Percentiles rank a stretch among this genome's conserved stretches.
phyloP scores from a whole-genome alignment of 2,113 vertebrate species.

The Bubo scandiacus region DNA sequence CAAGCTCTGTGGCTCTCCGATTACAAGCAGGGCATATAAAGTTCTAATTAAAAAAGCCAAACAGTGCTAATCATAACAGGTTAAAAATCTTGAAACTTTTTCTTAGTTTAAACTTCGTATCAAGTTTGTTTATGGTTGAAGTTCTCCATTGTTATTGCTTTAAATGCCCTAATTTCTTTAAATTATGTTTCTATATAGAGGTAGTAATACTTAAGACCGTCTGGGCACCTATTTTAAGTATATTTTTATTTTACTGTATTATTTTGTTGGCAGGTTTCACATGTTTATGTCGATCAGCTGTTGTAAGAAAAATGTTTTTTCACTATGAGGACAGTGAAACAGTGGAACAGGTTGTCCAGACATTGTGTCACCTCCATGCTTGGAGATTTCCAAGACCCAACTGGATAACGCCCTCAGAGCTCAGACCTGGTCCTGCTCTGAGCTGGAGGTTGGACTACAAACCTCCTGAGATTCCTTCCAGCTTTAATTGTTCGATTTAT shows the following conservation, averaged over 20 bases:
- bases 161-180: background rate
- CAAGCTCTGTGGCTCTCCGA: constrained; percentile 31
- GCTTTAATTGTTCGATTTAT: background rate
- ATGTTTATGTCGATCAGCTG: background rate
- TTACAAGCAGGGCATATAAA: constrained; percentile 44
- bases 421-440: background rate
- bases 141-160: background rate
- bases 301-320: background rate
- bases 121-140: background rate
- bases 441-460: background rate
- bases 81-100: background rate
- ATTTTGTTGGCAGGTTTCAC: background rate
- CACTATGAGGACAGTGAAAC: background rate
- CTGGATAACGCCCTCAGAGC: rapidly evolving
- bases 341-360: background rate
- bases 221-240: rapidly evolving
- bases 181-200: background rate
- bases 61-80: background rate
- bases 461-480: background rate
- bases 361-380: rapidly evolving
- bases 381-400: background rate
- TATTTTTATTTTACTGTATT: background rate
- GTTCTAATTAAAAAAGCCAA: constrained; percentile 34
- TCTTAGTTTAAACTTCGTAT: background rate
- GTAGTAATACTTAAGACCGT: background rate